Evolutionary conservation across 2,113 vertebrate species (phyloP).

Genomic region (Arothron firmamentum): DNA sequence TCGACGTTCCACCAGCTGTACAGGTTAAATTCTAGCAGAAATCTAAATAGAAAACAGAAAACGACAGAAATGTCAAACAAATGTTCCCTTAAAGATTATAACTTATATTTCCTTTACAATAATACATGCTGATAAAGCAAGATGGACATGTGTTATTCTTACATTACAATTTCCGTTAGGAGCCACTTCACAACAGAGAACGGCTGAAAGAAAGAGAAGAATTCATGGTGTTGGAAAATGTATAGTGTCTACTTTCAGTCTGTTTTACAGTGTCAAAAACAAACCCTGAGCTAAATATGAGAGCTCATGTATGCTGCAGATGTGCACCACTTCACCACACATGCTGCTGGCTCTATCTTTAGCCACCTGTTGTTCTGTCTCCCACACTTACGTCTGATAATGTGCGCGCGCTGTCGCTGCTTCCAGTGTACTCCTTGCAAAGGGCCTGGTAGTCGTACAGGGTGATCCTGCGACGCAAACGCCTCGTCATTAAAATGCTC

Average conservation of each 20-base stretch:
- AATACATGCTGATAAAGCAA: too few species aligned
- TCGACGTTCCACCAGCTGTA: constrained; percentile 96
- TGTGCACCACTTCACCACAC: neutral
- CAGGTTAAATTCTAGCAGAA: constrained; percentile 95
- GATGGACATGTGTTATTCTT: constrained; percentile 65
- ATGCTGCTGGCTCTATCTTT: neutral
- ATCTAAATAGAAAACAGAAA: constrained; percentile 72
- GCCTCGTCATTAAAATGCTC: neutral
- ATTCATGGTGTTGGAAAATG: neutral
- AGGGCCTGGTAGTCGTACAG: constrained; percentile 97
- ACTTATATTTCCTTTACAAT: too few species aligned
- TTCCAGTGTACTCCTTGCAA: constrained; percentile 89
- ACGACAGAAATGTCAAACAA: neutral
- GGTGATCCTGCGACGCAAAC: constrained; percentile 81
- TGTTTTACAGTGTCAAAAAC: neutral
- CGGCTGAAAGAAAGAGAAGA: constrained; percentile 77
- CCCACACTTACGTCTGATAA: constrained; percentile 86
- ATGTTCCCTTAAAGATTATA: neutral
- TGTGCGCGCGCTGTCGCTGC: constrained; percentile 85
- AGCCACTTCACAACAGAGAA: constrained; percentile 93
- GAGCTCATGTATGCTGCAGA: neutral
- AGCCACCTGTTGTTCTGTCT: neutral
- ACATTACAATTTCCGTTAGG: constrained; percentile 93
- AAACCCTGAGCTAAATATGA: neutral
- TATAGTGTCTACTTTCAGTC: neutral